Base-by-base conservation (phyloP, 1,140 invertebrate genomes). In the Oscheius sp. region DNA sequence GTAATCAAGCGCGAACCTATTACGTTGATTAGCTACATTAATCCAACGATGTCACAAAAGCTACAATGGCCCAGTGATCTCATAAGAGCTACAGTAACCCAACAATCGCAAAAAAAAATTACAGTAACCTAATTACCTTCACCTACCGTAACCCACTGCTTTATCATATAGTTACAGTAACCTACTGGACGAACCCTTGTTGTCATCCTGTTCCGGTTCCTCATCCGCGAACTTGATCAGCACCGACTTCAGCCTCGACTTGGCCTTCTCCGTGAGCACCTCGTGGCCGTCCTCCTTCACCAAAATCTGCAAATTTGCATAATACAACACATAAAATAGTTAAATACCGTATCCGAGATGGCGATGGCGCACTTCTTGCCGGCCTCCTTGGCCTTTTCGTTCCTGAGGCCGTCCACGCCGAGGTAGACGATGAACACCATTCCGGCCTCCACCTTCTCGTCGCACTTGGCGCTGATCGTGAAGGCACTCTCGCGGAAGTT, bases 351-450 rank as follows among this genome's bases (percentile, higher is more conserved):
- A 49, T 74, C 72, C 35, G 69, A 71, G 34, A 71, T 71, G 3
- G 69, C 69, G 13, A 71, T 71, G 2, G 69, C 69, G 7, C 28
- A 55, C 2, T 87, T 90, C 89, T 97, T 96, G 70, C 91, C 90
- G 84, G 91, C 90, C 77, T 92, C 91, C 31, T 89, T 89, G 0
- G 92, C 90, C 10, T 71, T 90, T 76, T 90, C 88, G 86, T 98
- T 97, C 20, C 85, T 87, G 35, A 99, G 87, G 83, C 91, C 92
- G n/a, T 92, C 89, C 35, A 99, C 89, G 46, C 96, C 97, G 77
- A 99, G 89, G 82, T 93, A 94, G 10, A 99, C 88, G 85, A 97
- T 97, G 81, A 97, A 98, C 0, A 97, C 90, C 95, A 99, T 98
- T 84, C 87, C 87, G 85, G 96, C 96, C 79, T 91, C 91, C 0